These are phyloP conservation scores for Tenebrosternarchus preto DNA, from an alignment of 2,113 vertebrate species.

Conservation along the genomic window DNA sequence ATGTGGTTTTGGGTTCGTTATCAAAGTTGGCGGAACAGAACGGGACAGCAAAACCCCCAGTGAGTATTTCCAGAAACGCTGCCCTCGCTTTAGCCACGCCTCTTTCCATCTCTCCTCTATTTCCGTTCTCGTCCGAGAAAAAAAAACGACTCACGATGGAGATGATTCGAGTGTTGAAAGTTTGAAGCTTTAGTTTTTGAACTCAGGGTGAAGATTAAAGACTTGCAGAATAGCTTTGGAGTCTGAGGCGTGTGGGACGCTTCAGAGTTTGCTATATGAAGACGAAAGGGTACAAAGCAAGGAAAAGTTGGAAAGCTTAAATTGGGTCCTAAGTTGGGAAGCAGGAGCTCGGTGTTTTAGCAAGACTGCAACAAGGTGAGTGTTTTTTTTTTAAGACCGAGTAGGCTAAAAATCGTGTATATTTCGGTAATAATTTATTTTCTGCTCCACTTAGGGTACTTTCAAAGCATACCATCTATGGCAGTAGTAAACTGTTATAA, in stretches of 20 bases:
- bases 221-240: neutral
- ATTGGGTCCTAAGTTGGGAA: neutral
- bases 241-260: neutral
- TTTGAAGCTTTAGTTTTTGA: neutral
- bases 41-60: neutral
- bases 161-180: neutral
- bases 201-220: neutral
- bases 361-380: constrained; percentile 7
- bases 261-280: neutral
- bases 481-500: too few relatives aligned
- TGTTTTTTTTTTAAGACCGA: neutral
- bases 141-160: constrained; percentile 24
- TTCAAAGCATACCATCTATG: too few relatives aligned
- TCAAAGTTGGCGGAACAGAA: too few relatives aligned
- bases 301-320: neutral
- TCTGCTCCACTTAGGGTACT: too few relatives aligned
- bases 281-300: neutral
- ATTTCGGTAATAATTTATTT: too few relatives aligned
- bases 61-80: neutral
- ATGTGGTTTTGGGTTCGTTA: neutral
- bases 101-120: constrained; percentile 22
- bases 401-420: too few relatives aligned
- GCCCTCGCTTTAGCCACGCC: neutral
- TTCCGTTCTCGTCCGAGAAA: constrained; percentile 38
- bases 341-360: neutral